A percentile compares a stretch with the other conserved stretches of the same genome.
phyloP scores from a whole-genome alignment of 2,888 invertebrate species.

The Parnassius mnemosyne region DNA sequence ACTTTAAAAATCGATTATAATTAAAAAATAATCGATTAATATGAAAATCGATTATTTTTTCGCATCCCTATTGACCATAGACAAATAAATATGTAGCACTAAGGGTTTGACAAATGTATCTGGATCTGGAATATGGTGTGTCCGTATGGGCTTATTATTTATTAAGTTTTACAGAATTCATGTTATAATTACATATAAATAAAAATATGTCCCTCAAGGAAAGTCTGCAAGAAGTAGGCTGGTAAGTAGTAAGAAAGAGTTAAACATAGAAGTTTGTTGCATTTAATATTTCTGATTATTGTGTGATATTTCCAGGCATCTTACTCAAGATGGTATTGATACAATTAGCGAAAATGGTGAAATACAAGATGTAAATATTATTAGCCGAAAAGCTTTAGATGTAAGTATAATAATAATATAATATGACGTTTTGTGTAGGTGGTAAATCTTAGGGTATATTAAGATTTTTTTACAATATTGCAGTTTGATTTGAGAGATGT shows the following conservation, averaged over 20 bases:
- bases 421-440: conserved; percentile 4
- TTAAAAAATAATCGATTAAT: too few species aligned
- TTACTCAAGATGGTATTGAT: conserved; percentile 86
- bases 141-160: conserved; percentile 51
- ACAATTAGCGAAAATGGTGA: conserved; percentile 83
- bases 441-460: conserved; percentile 19
- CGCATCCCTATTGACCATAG: too few species aligned
- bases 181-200: conserved; percentile 57
- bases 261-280: conserved; percentile 18
- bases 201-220: conserved; percentile 82
- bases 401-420: conserved; percentile 75
- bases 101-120: conserved; percentile 24
- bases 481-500: conserved; percentile 90
- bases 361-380: conserved; percentile 82
- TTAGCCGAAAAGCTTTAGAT: conserved; percentile 84
- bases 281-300: conserved; percentile 32
- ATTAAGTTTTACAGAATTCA: conserved; percentile 58
- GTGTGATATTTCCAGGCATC: conserved; percentile 81
- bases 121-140: conserved; percentile 53
- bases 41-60: too few species aligned
- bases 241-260: conserved; percentile 69
- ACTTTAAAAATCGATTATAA: too few species aligned
- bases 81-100: too few species aligned
- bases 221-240: conserved; percentile 83
- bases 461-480: conserved; percentile 43